Percentiles rank a stretch among this genome's conserved stretches.
These are phyloP conservation scores for Drosophila parvula DNA, from an alignment of 1,140 invertebrate species.

Conservation along the genomic window DNA sequence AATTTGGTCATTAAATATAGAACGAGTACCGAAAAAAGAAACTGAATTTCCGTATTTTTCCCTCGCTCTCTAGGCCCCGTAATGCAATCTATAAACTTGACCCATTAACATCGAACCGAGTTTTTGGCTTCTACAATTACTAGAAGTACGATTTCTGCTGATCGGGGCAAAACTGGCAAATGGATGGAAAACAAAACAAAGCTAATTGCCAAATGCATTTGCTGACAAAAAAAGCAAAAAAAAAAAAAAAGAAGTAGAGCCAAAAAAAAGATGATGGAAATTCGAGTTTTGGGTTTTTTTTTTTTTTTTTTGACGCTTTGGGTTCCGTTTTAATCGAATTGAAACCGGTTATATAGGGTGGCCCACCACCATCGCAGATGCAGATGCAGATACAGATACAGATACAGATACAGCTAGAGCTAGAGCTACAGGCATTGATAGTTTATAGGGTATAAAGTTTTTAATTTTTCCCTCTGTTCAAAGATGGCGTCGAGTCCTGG, in stretches of 20 bases:
- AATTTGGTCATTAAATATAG: slow-evolving; percentile 34
- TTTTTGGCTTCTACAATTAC: slow-evolving; percentile 36
- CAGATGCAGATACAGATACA: slow-evolving; percentile 34
- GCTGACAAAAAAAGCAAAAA: slow-evolving; percentile 29
- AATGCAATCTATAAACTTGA: slow-evolving; percentile 82
- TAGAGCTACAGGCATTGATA: slow-evolving; percentile 48
- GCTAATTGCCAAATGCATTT: slow-evolving; percentile 56
- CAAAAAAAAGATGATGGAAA: slow-evolving; percentile 40
- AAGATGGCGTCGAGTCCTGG: slow-evolving; percentile 60
- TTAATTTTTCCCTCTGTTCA: slow-evolving; percentile 46
- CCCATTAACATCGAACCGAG: slow-evolving; percentile 67
- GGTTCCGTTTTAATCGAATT: slow-evolving; percentile 73
- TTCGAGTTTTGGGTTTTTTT: slow-evolving; percentile 32
- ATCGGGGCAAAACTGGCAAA: slow-evolving; percentile 26
- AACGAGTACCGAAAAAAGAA: slow-evolving; percentile 17
- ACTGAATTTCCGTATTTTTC: slow-evolving; percentile 32
- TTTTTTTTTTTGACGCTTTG: slow-evolving; percentile 33
- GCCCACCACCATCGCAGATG: slow-evolving; percentile 53
- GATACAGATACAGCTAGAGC: background rate
- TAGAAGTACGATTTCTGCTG: slow-evolving; percentile 64
- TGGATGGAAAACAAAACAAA: slow-evolving; percentile 31
- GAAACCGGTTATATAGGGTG: slow-evolving; percentile 65
- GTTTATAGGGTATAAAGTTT: slow-evolving; percentile 75
- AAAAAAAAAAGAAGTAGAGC: slow-evolving; percentile 7
- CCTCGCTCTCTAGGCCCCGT: slow-evolving; percentile 14